These are phyloP conservation scores for Calliphora vicina DNA, from an alignment of 1,140 invertebrate species.

Conservation along the genomic window DNA sequence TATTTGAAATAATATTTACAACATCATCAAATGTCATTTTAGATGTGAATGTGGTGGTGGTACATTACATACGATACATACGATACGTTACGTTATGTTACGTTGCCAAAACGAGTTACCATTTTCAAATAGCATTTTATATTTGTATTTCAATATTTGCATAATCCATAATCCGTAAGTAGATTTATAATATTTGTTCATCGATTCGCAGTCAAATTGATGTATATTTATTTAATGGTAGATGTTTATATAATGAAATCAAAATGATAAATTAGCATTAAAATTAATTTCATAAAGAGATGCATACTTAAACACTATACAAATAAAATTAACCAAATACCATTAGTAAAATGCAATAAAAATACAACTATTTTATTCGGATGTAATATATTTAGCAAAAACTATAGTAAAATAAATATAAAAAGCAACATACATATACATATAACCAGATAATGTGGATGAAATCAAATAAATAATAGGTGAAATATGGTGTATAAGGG, in stretches of 20 bases:
- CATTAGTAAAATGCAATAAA: not conserved
- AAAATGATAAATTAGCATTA: constrained; percentile 30
- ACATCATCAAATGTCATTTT: constrained; percentile 9
- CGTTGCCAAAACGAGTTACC: not conserved
- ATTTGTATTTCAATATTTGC: not conserved
- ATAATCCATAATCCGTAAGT: constrained; percentile 26
- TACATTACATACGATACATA: not conserved
- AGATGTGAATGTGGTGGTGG: not conserved
- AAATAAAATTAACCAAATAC: not conserved
- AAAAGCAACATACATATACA: too few species aligned
- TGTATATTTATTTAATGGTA: not conserved
- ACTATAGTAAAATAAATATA: too few species aligned
- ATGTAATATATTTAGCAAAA: too few species aligned
- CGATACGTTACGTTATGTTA: not conserved
- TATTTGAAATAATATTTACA: constrained; percentile 23
- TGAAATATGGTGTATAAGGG: too few species aligned
- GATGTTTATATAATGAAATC: constrained; percentile 29
- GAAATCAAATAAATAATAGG: too few species aligned
- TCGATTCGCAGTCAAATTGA: not conserved
- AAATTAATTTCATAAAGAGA: not conserved
- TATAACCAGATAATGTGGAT: too few species aligned
- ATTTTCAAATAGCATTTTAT: not conserved
- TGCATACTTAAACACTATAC: not conserved
- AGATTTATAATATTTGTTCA: constrained; percentile 25
- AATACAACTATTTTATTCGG: too few species aligned